Evolutionary conservation across 1,140 invertebrate genomes (phyloP), one percentile per base, ranked within the genome.

Genomic region (Temnothorax nylanderi): DNA sequence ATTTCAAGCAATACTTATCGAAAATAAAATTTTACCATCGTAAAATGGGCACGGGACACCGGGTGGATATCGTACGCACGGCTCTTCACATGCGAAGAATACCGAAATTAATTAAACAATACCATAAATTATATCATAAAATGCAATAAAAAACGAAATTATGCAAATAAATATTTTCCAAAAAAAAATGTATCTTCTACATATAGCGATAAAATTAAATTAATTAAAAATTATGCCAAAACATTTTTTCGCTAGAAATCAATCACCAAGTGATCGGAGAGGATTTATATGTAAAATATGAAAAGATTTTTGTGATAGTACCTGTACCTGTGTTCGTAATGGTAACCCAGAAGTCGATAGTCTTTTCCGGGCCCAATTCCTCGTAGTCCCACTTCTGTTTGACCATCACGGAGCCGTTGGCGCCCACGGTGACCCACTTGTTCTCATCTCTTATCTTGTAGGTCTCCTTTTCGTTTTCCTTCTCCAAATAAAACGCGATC

Each of bases 331-430:
- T 96, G 94, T 99, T 99, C 13, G 98, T 98, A 90, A 99, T 99
- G 41, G 98, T 99, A 18, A 99, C 98, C 98, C 98, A 99, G 95
- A 99, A 99, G 94, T 99, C 98, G 91, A 99, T 99, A 2, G 98
- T 99, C 94, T 99, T 99, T 95, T 99, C 98, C 0, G 98, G 98
- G n/a, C 98, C 98, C 3, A 99, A 94, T 92, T 99, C 98, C 93
- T 99, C 98, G 94, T 98, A 99, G 96, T 99, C 98, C 98, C 98
- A 99, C 96, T 98, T 98, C 96, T 98, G 98, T 95, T 98, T 99
- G 54, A 99, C 98, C 91, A 97, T 97, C 85, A 99, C 98, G 44
- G 98, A 98, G 82, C 98, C 98, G 95, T 98, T 98, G 8, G 97
- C 96, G 93, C 98, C 98, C 54, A 99, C 98, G 16, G 97, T 98